phyloP scores from a whole-genome alignment of 1,140 invertebrate species.

The Geopemphigus sp. region DNA sequence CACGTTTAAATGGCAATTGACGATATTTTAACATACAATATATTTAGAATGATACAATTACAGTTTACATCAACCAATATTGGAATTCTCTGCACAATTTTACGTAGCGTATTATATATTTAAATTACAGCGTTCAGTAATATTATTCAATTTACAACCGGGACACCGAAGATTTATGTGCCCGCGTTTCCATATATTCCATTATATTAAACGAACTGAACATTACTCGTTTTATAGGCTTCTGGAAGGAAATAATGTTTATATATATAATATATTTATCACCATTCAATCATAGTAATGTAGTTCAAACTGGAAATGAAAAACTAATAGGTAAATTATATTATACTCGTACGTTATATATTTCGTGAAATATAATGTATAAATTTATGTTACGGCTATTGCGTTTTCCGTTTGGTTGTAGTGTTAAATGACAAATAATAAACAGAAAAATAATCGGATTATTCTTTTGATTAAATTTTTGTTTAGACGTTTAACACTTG shows the following conservation, averaged over 20 bases:
- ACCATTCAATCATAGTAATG: constrained; percentile 6
- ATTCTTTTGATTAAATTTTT: no score
- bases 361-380: constrained; percentile 2
- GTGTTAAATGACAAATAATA: no score
- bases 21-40: background rate
- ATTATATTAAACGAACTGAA: constrained; percentile 30
- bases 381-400: background rate
- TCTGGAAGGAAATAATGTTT: background rate
- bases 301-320: background rate
- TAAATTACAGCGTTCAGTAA: constrained; percentile 14
- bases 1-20: background rate
- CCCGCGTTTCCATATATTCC: constrained; percentile 34
- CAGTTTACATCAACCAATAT: background rate
- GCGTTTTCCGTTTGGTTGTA: background rate
- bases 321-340: constrained; percentile 15
- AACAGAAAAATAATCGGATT: no score
- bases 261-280: background rate
- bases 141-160: constrained; percentile 44
- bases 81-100: constrained; percentile 26
- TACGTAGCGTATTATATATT: constrained; percentile 23
- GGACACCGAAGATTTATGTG: constrained; percentile 18
- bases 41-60: background rate
- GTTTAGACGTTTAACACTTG: no score
- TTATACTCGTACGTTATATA: background rate
- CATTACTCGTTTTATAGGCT: constrained; percentile 25